These are phyloP conservation scores for Bombus vancouverensis DNA, from an alignment of 1,140 invertebrate species.

Conservation along the genomic window DNA sequence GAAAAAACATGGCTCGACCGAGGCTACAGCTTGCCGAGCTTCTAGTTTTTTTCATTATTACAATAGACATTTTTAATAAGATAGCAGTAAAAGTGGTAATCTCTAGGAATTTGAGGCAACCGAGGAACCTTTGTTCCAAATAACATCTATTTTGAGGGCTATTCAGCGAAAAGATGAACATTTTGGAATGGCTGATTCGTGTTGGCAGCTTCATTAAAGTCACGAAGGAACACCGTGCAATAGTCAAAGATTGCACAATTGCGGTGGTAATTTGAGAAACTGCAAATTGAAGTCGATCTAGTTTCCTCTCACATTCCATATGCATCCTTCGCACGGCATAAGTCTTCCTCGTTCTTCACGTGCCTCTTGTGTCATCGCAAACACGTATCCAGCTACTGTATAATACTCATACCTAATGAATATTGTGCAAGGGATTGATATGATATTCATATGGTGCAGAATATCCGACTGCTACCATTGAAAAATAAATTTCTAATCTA, in stretches of 20 bases:
- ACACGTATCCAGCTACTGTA: background rate
- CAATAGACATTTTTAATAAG: too few species aligned
- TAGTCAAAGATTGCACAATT: conserved; percentile 12
- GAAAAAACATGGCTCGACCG: background rate
- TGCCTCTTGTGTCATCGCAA: background rate
- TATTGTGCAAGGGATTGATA: background rate
- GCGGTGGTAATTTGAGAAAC: conserved; percentile 20
- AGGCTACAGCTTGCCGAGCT: background rate
- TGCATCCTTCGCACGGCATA: background rate
- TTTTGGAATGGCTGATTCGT: background rate
- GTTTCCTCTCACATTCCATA: conserved; percentile 27
- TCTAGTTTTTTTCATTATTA: background rate
- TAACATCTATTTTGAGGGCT: too few species aligned
- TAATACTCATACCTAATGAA: background rate
- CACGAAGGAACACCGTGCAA: background rate
- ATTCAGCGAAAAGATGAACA: background rate
- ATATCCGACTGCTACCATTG: too few species aligned
- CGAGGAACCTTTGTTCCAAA: too few species aligned
- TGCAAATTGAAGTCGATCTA: conserved; percentile 29
- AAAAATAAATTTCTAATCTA: background rate
- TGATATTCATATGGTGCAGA: too few species aligned
- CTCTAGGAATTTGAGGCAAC: too few species aligned
- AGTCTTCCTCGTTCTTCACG: conserved; percentile 2
- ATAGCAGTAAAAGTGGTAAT: too few species aligned
- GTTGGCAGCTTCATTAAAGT: background rate